A percentile compares a stretch with the other conserved stretches of the same genome.
Conservation (phyloP, 2,888 invertebrate species). For the Kryphioiulus occultus region DNA sequence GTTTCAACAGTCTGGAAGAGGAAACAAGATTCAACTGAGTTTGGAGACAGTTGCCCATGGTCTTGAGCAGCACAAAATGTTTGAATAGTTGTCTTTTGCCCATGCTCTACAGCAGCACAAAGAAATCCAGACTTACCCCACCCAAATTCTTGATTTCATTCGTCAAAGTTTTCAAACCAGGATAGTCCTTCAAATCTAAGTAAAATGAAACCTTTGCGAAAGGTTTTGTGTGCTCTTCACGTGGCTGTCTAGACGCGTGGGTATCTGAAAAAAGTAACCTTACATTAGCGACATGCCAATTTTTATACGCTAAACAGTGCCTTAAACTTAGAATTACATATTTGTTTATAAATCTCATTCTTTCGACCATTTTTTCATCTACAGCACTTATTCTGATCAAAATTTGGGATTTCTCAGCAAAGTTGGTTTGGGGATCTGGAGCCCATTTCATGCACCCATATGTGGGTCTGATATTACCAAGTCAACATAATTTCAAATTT, state of each 20-base stretch:
- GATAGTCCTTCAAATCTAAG: neutral
- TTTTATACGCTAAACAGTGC: no score
- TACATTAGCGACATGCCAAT: neutral
- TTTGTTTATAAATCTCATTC: no score
- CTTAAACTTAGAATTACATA: no score
- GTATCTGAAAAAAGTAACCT: neutral
- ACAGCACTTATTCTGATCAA: no score
- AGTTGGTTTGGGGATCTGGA: no score
- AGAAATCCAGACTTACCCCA: neutral
- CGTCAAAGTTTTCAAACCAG: neutral
- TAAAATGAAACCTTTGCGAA: conserved; percentile 29
- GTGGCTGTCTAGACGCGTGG: neutral
- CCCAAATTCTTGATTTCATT: neutral
- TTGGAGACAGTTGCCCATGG: no score
- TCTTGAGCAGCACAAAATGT: no score
- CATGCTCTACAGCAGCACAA: neutral
- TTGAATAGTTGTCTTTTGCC: neutral
- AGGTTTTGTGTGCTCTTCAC: neutral
- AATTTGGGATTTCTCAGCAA: no score
- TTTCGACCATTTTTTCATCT: no score
- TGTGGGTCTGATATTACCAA: no score
- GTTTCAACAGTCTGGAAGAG: conserved; percentile 45
- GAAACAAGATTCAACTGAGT: neutral
- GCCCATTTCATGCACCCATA: no score
- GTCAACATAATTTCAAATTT: neutral